Evolutionary conservation across 2,888 invertebrate species (phyloP).

Genomic region (Diaprepes abbreviatus): DNA sequence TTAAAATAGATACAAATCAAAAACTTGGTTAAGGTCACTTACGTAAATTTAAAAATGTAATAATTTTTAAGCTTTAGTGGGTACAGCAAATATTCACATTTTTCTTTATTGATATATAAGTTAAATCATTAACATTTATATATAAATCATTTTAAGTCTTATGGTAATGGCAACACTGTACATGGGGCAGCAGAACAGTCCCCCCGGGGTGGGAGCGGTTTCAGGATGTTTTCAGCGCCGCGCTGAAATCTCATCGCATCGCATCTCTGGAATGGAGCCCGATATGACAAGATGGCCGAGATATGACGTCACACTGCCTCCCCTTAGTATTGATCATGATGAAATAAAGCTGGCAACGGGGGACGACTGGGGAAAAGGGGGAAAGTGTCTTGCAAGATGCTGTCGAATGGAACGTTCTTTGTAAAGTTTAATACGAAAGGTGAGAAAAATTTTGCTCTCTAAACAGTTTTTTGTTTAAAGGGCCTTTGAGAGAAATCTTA

Average conservation of each 20-base stretch:
- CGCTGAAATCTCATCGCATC: slow-evolving; percentile 64
- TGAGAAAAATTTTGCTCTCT: background rate
- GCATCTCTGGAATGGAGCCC: slow-evolving; percentile 66
- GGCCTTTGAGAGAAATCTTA: no score
- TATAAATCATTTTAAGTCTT: background rate
- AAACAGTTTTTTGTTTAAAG: no score
- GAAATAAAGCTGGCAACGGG: slow-evolving; percentile 49
- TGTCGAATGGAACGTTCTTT: slow-evolving; percentile 11
- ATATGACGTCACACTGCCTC: slow-evolving; percentile 67
- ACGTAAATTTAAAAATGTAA: no score
- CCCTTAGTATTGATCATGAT: slow-evolving; percentile 67
- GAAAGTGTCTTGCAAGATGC: slow-evolving; percentile 28
- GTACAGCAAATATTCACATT: no score
- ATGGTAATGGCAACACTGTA: slow-evolving; percentile 19
- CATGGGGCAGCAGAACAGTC: slow-evolving; percentile 23
- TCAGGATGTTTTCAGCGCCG: slow-evolving; percentile 59
- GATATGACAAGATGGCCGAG: slow-evolving; percentile 70
- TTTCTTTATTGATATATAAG: no score
- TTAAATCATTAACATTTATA: no score
- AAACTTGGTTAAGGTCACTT: no score
- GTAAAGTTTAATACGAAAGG: slow-evolving; percentile 59
- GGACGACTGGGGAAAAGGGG: slow-evolving; percentile 27
- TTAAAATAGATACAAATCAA: no score
- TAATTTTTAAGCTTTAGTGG: no score
- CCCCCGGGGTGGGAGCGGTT: slow-evolving; percentile 54